Percentiles rank a stretch among this genome's conserved stretches.
Evolutionary conservation across 1,140 invertebrate species (phyloP).

Genomic region (Nephila pilipes): DNA sequence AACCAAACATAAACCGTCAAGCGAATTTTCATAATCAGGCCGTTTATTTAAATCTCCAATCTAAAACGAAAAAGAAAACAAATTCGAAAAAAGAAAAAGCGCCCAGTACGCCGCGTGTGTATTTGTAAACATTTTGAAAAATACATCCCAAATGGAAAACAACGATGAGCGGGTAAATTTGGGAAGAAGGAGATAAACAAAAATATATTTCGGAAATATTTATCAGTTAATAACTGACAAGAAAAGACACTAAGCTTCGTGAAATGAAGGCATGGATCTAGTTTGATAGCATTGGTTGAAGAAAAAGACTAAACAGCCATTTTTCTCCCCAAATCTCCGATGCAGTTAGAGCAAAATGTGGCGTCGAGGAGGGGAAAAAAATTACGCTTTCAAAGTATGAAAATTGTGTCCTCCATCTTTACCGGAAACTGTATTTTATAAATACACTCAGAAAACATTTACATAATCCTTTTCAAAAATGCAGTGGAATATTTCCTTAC

Average conservation of each 20-base stretch:
- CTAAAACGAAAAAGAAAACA: no score
- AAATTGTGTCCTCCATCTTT: slow-evolving; percentile 13
- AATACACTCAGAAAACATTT: slow-evolving; percentile 40
- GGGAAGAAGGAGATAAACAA: background rate
- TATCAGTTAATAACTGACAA: slow-evolving; percentile 79
- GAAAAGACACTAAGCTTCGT: background rate
- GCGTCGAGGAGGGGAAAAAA: background rate
- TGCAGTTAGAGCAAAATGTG: background rate
- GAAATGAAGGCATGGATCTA: background rate
- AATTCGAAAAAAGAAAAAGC: no score
- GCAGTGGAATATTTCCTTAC: background rate
- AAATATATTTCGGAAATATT: slow-evolving; percentile 83
- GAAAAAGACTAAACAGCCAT: slow-evolving; percentile 38
- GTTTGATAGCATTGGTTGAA: background rate
- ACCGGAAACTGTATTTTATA: slow-evolving; percentile 28
- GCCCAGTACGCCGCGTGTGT: no score
- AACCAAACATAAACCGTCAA: background rate
- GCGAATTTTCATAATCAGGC: no score
- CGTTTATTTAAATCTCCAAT: no score
- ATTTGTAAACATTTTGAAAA: background rate
- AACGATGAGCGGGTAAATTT: background rate
- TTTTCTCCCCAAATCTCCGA: slow-evolving; percentile 15
- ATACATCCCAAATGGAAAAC: background rate
- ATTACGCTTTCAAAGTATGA: background rate
- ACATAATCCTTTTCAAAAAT: slow-evolving; percentile 44